These are phyloP conservation scores for Percopsis transmontana DNA, from an alignment of 2,113 vertebrate genomes.

Conservation along the genomic window DNA sequence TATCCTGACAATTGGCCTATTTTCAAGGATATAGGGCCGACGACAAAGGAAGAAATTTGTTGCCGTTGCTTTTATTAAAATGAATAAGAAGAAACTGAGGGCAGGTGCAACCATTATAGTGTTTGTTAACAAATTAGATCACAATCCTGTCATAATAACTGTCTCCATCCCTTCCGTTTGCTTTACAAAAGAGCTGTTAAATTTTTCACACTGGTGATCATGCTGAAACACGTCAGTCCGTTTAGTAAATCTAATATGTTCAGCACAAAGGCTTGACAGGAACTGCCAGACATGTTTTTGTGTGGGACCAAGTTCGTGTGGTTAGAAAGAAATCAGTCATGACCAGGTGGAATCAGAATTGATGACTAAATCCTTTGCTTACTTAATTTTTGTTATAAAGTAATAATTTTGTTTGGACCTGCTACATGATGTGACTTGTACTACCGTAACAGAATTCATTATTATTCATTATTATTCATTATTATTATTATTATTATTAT, in stretches of 20 bases:
- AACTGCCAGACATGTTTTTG: background rate
- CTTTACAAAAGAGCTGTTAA: background rate
- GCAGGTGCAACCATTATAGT: background rate
- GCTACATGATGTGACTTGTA: too few relatives aligned
- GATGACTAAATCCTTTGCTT: too few relatives aligned
- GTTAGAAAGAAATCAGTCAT: background rate
- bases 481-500: too few relatives aligned
- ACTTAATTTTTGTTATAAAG: too few relatives aligned
- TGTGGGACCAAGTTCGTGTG: background rate
- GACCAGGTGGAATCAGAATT: background rate
- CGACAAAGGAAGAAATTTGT: too few relatives aligned
- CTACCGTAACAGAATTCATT: too few relatives aligned
- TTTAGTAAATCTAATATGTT: constrained; percentile 8
- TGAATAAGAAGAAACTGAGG: too few relatives aligned
- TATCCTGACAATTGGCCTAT: too few relatives aligned
- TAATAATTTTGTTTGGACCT: too few relatives aligned
- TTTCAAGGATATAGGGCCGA: too few relatives aligned
- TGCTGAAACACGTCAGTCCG: constrained; percentile 1
- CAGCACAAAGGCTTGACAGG: background rate
- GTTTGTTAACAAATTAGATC: background rate
- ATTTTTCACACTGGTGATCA: constrained; percentile 8
- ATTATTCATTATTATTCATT: too few relatives aligned
- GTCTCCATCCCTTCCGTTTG: background rate
- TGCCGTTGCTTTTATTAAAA: too few relatives aligned
- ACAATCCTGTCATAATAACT: background rate